These are phyloP conservation scores for Acanthosepion lycidas DNA, from an alignment of 2,888 invertebrate species.

Conservation along the genomic window DNA sequence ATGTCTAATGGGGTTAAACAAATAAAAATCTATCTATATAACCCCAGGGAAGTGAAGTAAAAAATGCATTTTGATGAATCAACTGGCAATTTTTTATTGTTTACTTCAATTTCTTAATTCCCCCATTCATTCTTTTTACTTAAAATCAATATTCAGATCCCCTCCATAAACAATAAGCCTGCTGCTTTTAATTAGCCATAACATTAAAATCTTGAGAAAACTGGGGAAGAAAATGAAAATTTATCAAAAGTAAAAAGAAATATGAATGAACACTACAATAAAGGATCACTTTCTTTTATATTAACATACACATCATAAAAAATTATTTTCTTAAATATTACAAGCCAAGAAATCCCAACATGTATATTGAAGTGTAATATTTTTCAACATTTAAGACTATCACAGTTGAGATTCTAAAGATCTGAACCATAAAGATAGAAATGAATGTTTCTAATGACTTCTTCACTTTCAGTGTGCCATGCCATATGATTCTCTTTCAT, in stretches of 20 bases:
- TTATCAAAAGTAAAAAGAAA: not conserved
- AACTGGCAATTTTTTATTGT: not conserved
- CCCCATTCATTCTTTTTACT: not conserved
- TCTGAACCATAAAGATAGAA: no score
- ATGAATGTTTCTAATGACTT: no score
- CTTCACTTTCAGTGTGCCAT: no score
- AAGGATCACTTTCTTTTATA: not conserved
- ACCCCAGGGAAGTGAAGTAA: not conserved
- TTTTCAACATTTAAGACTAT: no score
- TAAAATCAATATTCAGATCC: not conserved
- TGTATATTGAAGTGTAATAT: no score
- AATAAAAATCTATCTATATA: no score
- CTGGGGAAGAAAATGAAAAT: not conserved
- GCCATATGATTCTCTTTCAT: no score
- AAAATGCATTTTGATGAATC: not conserved
- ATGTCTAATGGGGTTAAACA: no score
- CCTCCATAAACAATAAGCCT: not conserved
- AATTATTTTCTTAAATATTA: no score
- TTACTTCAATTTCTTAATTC: not conserved
- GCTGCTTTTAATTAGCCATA: not conserved
- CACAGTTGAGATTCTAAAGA: no score
- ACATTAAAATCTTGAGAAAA: not conserved
- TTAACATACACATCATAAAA: not conserved
- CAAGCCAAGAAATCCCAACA: no score
- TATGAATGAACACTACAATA: not conserved